Conservation (phyloP, 2,797 vertebrate species). For the Stomatorhinus walkeri region DNA sequence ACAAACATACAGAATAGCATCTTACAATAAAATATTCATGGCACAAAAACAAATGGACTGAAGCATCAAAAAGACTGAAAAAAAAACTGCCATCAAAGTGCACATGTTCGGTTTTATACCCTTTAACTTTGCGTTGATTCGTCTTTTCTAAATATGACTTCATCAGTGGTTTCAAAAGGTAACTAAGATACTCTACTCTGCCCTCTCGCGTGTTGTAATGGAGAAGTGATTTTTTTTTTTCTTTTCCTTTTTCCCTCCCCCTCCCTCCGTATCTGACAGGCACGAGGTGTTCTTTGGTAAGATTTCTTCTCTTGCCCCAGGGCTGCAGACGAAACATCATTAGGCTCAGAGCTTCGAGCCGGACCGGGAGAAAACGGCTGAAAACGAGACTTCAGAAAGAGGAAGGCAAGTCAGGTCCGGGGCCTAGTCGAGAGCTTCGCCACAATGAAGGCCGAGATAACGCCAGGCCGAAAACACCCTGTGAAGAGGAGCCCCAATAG, state of each 20-base stretch:
- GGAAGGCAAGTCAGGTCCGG: background rate
- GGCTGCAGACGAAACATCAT: constrained; percentile 46
- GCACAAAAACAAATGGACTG: background rate
- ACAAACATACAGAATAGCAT: background rate
- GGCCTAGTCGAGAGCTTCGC: background rate
- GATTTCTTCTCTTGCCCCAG: constrained; percentile 50
- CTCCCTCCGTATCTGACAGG: constrained; percentile 50
- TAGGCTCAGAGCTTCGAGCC: constrained; percentile 51
- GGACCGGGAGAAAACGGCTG: constrained; percentile 27
- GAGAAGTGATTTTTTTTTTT: constrained; percentile 17
- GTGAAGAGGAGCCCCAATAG: constrained; percentile 7
- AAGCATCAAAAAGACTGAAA: background rate
- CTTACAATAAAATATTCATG: background rate
- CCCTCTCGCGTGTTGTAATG: background rate
- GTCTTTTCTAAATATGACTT: background rate
- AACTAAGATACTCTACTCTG: background rate
- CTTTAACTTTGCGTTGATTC: background rate
- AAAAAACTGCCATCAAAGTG: background rate
- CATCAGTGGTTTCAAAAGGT: background rate
- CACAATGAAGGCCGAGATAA: constrained; percentile 13
- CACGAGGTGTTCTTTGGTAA: constrained; percentile 47
- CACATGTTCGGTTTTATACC: background rate
- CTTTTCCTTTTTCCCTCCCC: background rate
- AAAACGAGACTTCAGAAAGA: constrained; percentile 16
- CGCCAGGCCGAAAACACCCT: background rate